Evolutionary conservation across 2,888 invertebrate species (phyloP), one percentile per base, ranked within the genome.

Genomic region (Lasiommata megera): DNA sequence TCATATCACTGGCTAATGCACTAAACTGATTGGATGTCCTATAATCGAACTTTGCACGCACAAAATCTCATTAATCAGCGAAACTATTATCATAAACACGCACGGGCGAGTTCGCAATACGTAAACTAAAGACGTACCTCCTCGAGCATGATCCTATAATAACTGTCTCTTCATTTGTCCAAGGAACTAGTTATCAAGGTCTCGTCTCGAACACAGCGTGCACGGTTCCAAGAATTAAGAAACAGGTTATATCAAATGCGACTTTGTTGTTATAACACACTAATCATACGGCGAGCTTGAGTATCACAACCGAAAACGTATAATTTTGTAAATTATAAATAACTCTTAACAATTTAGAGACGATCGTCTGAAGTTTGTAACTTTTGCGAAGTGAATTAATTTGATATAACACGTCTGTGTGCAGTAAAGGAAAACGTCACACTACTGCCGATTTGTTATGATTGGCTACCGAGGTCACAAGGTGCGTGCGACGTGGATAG

Each of bases 171-270:
- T 79, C 84, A 80, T 76, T 87, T 80, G 85, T 81, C 86, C 82
- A 82, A 89, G 84, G 85, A 90, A 90, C 91, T 80, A 90, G 88
- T 88, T 90, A 89, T 91, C 91, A 91, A 91, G 91, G 91, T 89
- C 91, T 88, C 77, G 85, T 80, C 84, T 83, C 84, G 79, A 79
- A 76, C 81, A 77, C 79, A 79, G 80, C 81, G 75, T 77, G 80
- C 78, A 82, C 81, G 77, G 73, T 88, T 88, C 88, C 85, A 83
- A 84, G 85, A 88, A 88, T 74, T 77, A 73, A 65, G 68, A 77
- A 84, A 83, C 84, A 82, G 81, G 83, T 81, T 84, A 80, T 75
- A 73, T 74, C 73, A 68, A 74, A 71, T 70, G 64, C 70, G 69
- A 71, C 76, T 79, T 76, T 77, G 58, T 74, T 66, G 60, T 66